Evolutionary conservation across 2,888 invertebrate genomes (phyloP), one percentile per base, ranked within the genome.

Genomic region (Limenitis arthemis): DNA sequence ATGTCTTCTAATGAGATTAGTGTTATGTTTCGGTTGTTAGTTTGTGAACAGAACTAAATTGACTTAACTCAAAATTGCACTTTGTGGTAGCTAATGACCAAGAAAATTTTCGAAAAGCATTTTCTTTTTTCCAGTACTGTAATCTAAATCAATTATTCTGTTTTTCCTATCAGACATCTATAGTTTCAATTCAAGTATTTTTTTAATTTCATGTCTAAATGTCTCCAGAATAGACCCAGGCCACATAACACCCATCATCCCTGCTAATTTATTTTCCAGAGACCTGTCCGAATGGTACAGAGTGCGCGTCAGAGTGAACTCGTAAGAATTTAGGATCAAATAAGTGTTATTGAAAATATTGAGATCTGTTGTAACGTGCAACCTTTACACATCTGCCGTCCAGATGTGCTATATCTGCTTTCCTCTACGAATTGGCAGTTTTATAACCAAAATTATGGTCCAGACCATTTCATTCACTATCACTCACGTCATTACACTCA

Each of bases 291-390:
- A 93, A 87, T 91, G 91, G 89, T 94, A 91, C 91, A 90, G 91
- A 90, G 91, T 92, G 89, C 93, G 92, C 90, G 91, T 93, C 89
- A 91, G 93, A 90, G 89, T 93, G 84, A 93, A 91, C 88, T 91
- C 93, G 93, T 94, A 93, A 93, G 93, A 88, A 84, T 75, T 74
- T 81, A 74, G 73, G 81, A 79, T 79, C 72, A 80, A 75, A 79
- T 79, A 79, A 80, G 80, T 85, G 80, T 83, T 77, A 72, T 77
- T 79, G 77, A 73, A 72, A 72, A 77, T 69, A 80, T 79, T 78
- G 70, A 76, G 63, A 80, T 79, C 73, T 85, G 77, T 85, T 82
- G 85, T 85, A 70, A 67, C 79, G 84, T 85, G 84, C 79, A 2
- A 79, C 78, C 82, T 85, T 79, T 76, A 71, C 75, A 75, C 79